Percentiles rank a stretch among this genome's conserved stretches.
phyloP scores from a whole-genome alignment of 2,888 invertebrate species.

The Sinelater perroti region DNA sequence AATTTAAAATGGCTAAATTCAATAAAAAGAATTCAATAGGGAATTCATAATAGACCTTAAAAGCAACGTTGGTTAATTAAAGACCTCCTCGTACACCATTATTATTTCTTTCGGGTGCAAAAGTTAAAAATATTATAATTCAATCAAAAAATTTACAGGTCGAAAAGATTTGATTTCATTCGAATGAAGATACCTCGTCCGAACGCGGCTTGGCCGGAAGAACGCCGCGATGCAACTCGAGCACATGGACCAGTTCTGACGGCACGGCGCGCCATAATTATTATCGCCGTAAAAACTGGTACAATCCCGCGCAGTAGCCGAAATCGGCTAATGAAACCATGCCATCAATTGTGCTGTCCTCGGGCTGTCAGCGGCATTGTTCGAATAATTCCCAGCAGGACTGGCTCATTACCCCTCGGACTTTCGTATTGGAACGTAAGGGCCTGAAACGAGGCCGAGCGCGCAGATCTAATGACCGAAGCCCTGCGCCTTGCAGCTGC shows the following conservation, averaged over 20 bases:
- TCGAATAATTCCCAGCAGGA: conserved; percentile 31
- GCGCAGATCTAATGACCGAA: neutral
- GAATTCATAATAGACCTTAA: no score
- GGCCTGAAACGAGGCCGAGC: conserved; percentile 5
- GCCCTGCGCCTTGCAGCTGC: conserved; percentile 8
- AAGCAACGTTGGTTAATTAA: no score
- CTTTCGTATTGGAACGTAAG: conserved; percentile 8
- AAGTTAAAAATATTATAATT: no score
- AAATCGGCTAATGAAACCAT: conserved; percentile 38
- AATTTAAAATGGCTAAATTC: no score
- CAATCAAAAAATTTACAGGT: no score
- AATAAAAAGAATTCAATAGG: no score
- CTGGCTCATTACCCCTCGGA: conserved; percentile 25
- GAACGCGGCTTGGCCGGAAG: neutral
- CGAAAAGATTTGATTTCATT: no score
- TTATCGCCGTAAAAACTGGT: conserved; percentile 38
- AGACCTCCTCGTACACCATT: no score
- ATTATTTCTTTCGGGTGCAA: no score
- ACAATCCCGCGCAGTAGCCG: conserved; percentile 38
- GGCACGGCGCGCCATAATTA: conserved; percentile 34
- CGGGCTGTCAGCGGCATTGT: conserved; percentile 35
- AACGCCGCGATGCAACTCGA: conserved; percentile 7
- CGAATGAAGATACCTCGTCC: no score
- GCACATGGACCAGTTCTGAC: conserved; percentile 18
- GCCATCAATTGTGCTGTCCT: conserved; percentile 37